These are phyloP conservation scores for Limonius californicus DNA, from an alignment of 1,140 invertebrate species.

Conservation along the genomic window DNA sequence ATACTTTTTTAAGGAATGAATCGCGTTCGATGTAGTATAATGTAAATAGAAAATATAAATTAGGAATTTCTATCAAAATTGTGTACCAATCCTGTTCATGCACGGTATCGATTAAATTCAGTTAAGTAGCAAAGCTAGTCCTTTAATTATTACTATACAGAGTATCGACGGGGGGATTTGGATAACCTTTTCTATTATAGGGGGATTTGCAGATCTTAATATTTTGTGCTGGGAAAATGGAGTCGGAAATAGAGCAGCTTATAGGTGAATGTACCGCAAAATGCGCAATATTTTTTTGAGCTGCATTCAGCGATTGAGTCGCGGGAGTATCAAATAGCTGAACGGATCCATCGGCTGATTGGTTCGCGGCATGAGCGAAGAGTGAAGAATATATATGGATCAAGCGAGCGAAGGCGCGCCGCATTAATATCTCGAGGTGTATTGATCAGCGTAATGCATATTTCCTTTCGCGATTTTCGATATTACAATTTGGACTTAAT, in stretches of 20 bases:
- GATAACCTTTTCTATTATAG: conserved; percentile 3
- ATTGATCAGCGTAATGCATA: conserved; percentile 31
- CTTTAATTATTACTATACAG: background rate
- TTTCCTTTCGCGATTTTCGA: conserved; percentile 28
- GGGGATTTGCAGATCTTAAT: background rate
- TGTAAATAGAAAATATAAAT: background rate
- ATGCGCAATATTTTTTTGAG: conserved; percentile 14
- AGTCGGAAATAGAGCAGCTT: conserved; percentile 4
- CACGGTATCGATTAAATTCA: background rate
- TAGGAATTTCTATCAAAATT: no score
- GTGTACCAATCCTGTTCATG: background rate
- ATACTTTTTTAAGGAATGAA: background rate
- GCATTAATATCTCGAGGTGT: conserved; percentile 30
- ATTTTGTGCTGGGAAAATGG: background rate
- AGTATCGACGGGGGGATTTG: background rate
- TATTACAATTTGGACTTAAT: conserved; percentile 30
- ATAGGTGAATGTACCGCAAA: conserved; percentile 12
- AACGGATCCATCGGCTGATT: conserved; percentile 27
- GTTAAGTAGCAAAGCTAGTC: background rate
- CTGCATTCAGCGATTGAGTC: background rate
- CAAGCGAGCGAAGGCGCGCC: conserved; percentile 21
- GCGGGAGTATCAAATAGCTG: conserved; percentile 14
- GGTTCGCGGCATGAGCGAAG: conserved; percentile 19
- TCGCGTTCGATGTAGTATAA: background rate
- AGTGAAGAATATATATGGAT: conserved; percentile 16